A percentile compares a stretch with the other conserved stretches of the same genome.
Evolutionary conservation across 2,888 invertebrate genomes (phyloP).

Genomic region (Drosophila helvetica): DNA sequence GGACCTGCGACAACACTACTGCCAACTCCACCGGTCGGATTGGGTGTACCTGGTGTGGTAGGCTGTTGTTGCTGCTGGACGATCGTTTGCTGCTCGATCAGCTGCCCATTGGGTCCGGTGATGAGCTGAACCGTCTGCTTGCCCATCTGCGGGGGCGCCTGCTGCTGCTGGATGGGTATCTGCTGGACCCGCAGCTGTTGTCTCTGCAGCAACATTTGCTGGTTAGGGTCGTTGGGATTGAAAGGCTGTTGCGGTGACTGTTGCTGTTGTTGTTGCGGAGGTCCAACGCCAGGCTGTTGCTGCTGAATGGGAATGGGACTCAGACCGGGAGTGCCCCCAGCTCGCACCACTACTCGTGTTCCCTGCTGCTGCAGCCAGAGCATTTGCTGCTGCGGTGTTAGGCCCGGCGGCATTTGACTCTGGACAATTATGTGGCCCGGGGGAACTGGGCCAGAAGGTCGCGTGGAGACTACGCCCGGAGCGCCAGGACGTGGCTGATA

Average conservation of each 20-base stretch:
- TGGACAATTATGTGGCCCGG: conserved; percentile 87
- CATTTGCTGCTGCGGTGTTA: conserved; percentile 87
- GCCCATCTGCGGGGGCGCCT: conserved; percentile 65
- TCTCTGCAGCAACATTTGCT: conserved; percentile 81
- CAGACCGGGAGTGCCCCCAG: conserved; percentile 81
- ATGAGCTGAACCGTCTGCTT: conserved; percentile 82
- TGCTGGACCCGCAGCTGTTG: conserved; percentile 82
- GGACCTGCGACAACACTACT: conserved; percentile 46
- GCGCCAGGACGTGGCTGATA: conserved; percentile 82
- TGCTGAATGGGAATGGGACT: conserved; percentile 72
- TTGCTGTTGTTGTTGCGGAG: conserved; percentile 53
- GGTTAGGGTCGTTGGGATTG: conserved; percentile 82
- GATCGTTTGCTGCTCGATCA: conserved; percentile 75
- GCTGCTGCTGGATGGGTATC: conserved; percentile 76
- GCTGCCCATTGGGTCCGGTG: conserved; percentile 68
- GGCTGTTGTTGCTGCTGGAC: conserved; percentile 61
- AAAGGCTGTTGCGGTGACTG: conserved; percentile 65
- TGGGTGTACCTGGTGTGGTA: conserved; percentile 61
- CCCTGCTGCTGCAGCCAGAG: conserved; percentile 89
- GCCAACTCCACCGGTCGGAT: conserved; percentile 53
- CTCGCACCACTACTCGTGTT: conserved; percentile 86
- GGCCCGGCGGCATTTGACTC: conserved; percentile 88
- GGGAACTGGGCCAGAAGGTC: conserved; percentile 82
- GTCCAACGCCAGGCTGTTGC: conserved; percentile 52
- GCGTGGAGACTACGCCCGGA: conserved; percentile 83